Base-by-base conservation (phyloP, 64 coral and sea anemone species). In the Montipora cactus region DNA sequence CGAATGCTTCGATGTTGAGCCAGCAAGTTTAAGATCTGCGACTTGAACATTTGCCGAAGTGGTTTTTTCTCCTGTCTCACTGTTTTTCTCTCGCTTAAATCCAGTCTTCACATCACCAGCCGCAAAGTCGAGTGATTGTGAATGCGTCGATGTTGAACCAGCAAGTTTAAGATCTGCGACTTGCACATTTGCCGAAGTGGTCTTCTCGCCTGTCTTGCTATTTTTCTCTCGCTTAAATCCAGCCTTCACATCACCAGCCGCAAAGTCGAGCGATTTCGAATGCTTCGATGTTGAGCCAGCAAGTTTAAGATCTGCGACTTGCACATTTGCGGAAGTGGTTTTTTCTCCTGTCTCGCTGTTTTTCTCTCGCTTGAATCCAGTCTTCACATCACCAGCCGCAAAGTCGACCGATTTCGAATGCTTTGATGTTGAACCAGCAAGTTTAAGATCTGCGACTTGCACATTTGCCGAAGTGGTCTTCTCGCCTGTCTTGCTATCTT, bases 361-460 rank as follows among this genome's bases (percentile, higher is more conserved):
- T 45, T 70, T 72, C 68, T 87, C 83, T 87, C 11, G 44, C 23
- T 71, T 87, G 0, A 87, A 18, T 71, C 68, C 83, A 87, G 83
- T 87, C 18, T 87, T 18, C 14, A 87, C 25, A 48, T 87, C 37
- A 49, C 83, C 83, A 87, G 64, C 64, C 5, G 5, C 44, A 10
- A 78, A 78, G 44, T 78, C 47, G 11, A 78, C 0, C 3, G 76
- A 78, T 50, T 78, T 69, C 0, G 61, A 87, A 71, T 87, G 0
- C 22, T 87, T 70, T 0, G 83, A 87, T 62, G 83, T 69, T 71
- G 83, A 87, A 12, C 52, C 62, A 66, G 61, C 61, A 66, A 87
- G 37, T 68, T 71, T 48, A 71, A 87, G 5, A 69, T 71, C 62
- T 69, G 25, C 83, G 28, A 69, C 83, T 87, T 87, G 25, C 6